A percentile compares a stretch with the other conserved stretches of the same genome.
Evolutionary conservation across 2,113 vertebrate species (phyloP).

Genomic region (Protobothrops flavoviridis): DNA sequence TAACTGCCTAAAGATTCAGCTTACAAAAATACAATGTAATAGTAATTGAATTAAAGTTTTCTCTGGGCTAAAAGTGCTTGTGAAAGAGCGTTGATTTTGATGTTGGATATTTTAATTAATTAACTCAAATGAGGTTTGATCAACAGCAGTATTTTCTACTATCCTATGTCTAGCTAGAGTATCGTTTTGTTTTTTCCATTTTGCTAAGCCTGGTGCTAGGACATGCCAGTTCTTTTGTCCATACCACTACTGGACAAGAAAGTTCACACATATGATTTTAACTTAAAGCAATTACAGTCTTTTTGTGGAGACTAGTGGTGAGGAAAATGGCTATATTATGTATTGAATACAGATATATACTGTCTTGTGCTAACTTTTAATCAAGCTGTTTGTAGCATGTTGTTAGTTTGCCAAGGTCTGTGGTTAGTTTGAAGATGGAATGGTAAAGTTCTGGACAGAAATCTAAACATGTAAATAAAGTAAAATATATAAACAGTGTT

Average conservation of each 20-base stretch:
- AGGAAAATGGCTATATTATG: neutral
- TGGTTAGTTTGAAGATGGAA: neutral
- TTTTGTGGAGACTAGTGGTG: neutral
- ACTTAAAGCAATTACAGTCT: neutral
- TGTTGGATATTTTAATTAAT: no score
- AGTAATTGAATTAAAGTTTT: no score
- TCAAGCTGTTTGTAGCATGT: neutral
- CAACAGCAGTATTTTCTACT: no score
- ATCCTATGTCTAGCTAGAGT: no score
- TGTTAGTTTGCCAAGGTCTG: neutral
- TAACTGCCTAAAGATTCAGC: neutral
- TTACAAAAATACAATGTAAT: neutral
- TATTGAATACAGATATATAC: neutral
- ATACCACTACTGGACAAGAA: neutral
- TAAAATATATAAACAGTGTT: neutral
- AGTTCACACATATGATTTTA: neutral
- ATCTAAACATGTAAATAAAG: neutral
- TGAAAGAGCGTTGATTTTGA: no score
- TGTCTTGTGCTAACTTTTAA: neutral
- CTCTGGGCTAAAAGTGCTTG: no score
- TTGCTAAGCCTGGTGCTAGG: no score
- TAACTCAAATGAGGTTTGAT: no score
- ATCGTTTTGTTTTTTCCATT: no score
- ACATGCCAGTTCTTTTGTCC: no score
- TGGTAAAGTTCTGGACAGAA: neutral